Percentiles rank a stretch among this genome's conserved stretches.
phyloP scores from a whole-genome alignment of 2,888 invertebrate genomes.

The Pheosia gnoma region DNA sequence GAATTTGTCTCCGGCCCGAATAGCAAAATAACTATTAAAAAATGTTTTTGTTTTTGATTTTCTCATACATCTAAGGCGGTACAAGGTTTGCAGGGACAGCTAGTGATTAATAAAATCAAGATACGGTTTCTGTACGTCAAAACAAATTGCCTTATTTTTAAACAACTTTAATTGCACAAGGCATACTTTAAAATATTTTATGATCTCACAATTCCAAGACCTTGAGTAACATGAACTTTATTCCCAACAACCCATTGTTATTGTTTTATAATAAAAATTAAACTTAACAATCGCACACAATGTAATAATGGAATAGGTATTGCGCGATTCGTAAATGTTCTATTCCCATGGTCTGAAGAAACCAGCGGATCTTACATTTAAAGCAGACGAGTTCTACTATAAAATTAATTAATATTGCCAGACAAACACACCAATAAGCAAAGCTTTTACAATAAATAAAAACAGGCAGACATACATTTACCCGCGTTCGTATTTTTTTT shows the following conservation, averaged over 20 bases:
- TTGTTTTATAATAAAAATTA: slow-evolving; percentile 47
- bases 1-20: no score
- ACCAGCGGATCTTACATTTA: slow-evolving; percentile 9
- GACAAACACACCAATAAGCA: no score
- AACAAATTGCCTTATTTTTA: background rate
- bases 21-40: no score
- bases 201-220: slow-evolving; percentile 27
- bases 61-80: background rate
- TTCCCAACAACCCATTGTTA: slow-evolving; percentile 43
- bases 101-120: background rate
- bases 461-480: no score
- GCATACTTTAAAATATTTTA: slow-evolving; percentile 19
- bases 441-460: no score
- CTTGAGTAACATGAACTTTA: slow-evolving; percentile 43
- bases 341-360: slow-evolving; percentile 44
- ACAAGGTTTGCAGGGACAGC: background rate
- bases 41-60: no score
- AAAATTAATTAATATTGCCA: no score
- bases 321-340: slow-evolving; percentile 26
- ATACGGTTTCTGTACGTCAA: background rate
- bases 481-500: no score
- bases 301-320: slow-evolving; percentile 35
- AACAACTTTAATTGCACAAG: background rate
- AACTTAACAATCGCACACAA: slow-evolving; percentile 48
- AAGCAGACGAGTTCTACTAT: background rate